Base-by-base conservation (phyloP, 2,113 vertebrate species). In the Laterallus jamaicensis region DNA sequence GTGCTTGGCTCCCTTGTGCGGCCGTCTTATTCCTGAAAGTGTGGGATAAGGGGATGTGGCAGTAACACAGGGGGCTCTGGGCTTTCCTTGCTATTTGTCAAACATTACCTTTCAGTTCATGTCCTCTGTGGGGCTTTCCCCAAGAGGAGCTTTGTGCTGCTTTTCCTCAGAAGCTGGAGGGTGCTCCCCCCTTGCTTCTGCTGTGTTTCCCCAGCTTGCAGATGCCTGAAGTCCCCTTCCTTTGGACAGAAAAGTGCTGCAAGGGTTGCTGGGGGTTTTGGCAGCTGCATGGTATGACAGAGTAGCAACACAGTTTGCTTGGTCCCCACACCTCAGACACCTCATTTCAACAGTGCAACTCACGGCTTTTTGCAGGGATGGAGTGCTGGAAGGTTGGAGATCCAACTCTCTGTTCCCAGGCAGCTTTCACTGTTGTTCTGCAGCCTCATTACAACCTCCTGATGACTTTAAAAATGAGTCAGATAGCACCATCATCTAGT, bases 261-360 rank as follows among this genome's bases (percentile, higher is more conserved):
- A 31, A 66, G 16, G 31, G 24, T 15, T 29, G 39, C 70, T 54
- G 52, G 24, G 19, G 14, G 11, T 39, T 21, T 86, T 66, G 22
- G 3, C 6, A 35, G 26, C 62, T 82, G 12, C 11, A 4, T 22
- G 32, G 58, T 20, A 26, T 44, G 68, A 29, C 3, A 19, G 26
- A 49, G 44, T 21, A 67, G 5, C 25, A 14, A 47, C 29, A 17
- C n/a, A 31, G 32, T 64, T 37, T 82, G 12, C 42, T 50, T 31
- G 14, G 5, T 59, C 20, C 8, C 8, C 15, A 32, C 9, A 73
- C 54, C 29, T 55, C 37, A 58, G 55, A 29, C 15, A n/a, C 19
- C 60, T 17, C 14, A 6, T 60, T 90, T 56, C 0, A 5, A 29
- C 29, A 24, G 6, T 32, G 24, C 26, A 32, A 0, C 59, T 54